These are phyloP conservation scores for Eleutherodactylus coqui DNA, from an alignment of 2,797 vertebrate genomes.

Conservation along the genomic window DNA sequence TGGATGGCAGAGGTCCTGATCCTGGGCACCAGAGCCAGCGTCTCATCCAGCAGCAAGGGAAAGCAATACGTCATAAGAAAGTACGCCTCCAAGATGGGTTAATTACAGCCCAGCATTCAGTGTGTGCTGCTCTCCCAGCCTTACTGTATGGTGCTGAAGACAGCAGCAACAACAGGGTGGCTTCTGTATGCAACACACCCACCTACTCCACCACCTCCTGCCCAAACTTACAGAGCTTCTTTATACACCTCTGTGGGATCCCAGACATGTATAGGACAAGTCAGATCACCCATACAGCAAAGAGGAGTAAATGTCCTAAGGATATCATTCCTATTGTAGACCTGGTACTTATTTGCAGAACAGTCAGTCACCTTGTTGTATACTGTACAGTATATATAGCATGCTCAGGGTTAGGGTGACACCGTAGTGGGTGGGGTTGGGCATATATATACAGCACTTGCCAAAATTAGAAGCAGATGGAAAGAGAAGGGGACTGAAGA, in stretches of 20 bases:
- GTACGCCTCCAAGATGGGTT: slow-evolving; percentile 76
- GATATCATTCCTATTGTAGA: slow-evolving; percentile 18
- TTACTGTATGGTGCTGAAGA: slow-evolving; percentile 49
- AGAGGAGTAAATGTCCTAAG: not conserved
- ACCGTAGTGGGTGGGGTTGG: slow-evolving; percentile 59
- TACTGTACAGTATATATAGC: slow-evolving; percentile 64
- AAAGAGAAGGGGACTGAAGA: slow-evolving; percentile 1
- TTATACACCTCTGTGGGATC: slow-evolving; percentile 38
- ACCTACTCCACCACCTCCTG: slow-evolving; percentile 39
- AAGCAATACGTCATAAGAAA: slow-evolving; percentile 80
- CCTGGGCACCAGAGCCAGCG: slow-evolving; percentile 73
- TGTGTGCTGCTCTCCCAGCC: slow-evolving; percentile 43
- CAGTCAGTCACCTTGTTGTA: slow-evolving; percentile 34
- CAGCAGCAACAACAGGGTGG: slow-evolving; percentile 48
- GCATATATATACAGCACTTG: slow-evolving; percentile 54
- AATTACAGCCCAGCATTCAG: slow-evolving; percentile 74
- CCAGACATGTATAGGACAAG: slow-evolving; percentile 30
- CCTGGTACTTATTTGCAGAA: slow-evolving; percentile 10
- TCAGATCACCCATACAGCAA: slow-evolving; percentile 6
- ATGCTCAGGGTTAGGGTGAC: slow-evolving; percentile 54
- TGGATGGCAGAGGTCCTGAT: slow-evolving; percentile 76
- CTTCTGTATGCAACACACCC: slow-evolving; percentile 42
- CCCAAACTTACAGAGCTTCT: slow-evolving; percentile 28
- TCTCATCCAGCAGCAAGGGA: slow-evolving; percentile 76
- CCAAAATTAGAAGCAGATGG: slow-evolving; percentile 68